phyloP scores from a whole-genome alignment of 2,888 invertebrate species.

The Eumacrocentrus americanus region DNA sequence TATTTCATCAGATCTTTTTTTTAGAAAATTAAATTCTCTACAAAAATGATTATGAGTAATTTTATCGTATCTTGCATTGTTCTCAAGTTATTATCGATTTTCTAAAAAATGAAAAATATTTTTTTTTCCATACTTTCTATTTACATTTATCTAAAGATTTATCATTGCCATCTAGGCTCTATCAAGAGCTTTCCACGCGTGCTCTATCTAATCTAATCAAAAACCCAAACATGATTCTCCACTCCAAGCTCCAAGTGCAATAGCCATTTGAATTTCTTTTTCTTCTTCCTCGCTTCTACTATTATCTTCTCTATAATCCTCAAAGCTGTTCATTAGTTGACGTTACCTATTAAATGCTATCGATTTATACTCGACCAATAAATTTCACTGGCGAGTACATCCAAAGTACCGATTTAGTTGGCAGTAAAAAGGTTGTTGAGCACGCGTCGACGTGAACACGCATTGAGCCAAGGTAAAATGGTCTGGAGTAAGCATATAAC shows the following conservation, averaged over 20 bases:
- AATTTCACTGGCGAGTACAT: neutral
- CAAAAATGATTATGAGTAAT: neutral
- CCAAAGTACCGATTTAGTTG: neutral
- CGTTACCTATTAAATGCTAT: neutral
- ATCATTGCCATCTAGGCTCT: too few species aligned
- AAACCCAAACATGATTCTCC: too few species aligned
- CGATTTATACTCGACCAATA: neutral
- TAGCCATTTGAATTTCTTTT: constrained; percentile 4
- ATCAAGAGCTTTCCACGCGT: neutral
- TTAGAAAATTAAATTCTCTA: neutral
- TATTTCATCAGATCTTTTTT: neutral
- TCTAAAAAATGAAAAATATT: neutral
- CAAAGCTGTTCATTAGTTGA: neutral
- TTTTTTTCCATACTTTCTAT: neutral
- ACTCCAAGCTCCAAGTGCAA: neutral
- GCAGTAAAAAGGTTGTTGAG: neutral
- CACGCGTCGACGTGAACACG: neutral
- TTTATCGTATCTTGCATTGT: neutral
- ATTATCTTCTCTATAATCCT: neutral
- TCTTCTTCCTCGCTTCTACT: neutral
- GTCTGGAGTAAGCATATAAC: too few species aligned
- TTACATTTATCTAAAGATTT: too few species aligned
- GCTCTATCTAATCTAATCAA: constrained; percentile 1
- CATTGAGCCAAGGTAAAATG: neutral
- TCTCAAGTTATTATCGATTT: neutral